Evolutionary conservation across 2,888 invertebrate genomes (phyloP).

Genomic region (Seira sanloemensis): DNA sequence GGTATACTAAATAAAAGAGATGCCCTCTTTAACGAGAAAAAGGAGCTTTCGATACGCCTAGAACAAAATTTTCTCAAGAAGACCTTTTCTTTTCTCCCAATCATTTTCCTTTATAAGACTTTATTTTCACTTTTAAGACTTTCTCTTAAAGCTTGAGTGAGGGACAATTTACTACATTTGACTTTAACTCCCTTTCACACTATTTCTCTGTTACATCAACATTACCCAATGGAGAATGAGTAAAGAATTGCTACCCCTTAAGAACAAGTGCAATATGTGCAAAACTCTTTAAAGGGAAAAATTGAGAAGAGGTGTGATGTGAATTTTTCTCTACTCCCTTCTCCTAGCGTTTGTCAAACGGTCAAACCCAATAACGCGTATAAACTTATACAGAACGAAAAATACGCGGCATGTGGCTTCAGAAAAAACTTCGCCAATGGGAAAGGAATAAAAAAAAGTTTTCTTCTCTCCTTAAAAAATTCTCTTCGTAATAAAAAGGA

Average conservation of each 20-base stretch:
- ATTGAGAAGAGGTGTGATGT: conserved; percentile 52
- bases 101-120: conserved; percentile 52
- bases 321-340: conserved; percentile 48
- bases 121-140: conserved; percentile 33
- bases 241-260: conserved; percentile 3
- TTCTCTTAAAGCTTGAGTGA: not conserved
- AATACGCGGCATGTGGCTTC: not conserved
- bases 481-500: conserved; percentile 39
- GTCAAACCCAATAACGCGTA: conserved; percentile 59
- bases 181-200: conserved; percentile 49
- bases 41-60: conserved; percentile 39
- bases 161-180: conserved; percentile 48
- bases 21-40: conserved; percentile 26
- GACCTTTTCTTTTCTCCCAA: conserved; percentile 38
- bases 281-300: conserved; percentile 34
- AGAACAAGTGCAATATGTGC: conserved; percentile 35
- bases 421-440: not conserved
- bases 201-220: conserved; percentile 54
- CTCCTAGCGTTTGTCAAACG: conserved; percentile 60
- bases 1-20: conserved; percentile 62
- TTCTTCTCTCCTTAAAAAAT: not conserved
- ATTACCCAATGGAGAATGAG: conserved; percentile 55
- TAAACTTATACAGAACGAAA: conserved; percentile 27
- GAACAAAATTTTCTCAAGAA: conserved; percentile 20
- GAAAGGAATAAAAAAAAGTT: conserved; percentile 26